Percentiles rank a stretch among this genome's conserved stretches.
phyloP scores from a whole-genome alignment of 2,113 vertebrate species.

The Elaphurus davidianus region DNA sequence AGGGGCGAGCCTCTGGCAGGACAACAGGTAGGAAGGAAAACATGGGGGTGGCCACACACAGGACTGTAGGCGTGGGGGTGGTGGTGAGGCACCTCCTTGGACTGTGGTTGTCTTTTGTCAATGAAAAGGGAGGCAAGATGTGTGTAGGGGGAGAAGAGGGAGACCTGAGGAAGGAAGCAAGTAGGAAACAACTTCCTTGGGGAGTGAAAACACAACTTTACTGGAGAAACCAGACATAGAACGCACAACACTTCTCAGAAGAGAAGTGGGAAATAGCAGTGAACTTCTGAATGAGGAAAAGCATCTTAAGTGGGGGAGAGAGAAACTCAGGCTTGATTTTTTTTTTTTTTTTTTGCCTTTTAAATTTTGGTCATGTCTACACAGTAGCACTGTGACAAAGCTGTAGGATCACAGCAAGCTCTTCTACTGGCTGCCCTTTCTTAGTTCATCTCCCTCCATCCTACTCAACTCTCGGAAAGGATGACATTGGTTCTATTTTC shows the following conservation, averaged over 20 bases:
- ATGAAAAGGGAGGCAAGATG: background rate
- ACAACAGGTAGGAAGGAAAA: background rate
- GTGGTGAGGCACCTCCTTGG: background rate
- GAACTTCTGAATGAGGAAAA: background rate
- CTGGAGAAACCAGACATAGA: background rate
- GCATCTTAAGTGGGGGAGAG: background rate
- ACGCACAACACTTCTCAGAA: background rate
- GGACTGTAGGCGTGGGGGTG: background rate
- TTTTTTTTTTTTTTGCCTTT: background rate
- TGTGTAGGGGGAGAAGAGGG: accelerated
- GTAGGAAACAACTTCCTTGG: background rate
- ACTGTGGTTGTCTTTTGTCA: background rate
- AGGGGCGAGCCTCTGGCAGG: accelerated
- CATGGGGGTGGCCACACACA: background rate
- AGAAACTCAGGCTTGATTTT: background rate
- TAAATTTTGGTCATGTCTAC: background rate
- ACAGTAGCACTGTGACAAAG: background rate
- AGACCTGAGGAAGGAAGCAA: background rate
- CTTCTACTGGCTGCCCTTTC: background rate
- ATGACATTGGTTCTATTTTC: slow-evolving; percentile 37
- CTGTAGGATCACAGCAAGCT: background rate
- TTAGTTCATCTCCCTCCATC: background rate
- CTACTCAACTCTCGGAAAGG: background rate
- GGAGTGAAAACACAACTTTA: background rate
- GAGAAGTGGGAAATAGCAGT: background rate